A percentile compares a stretch with the other conserved stretches of the same genome.
Conservation (phyloP, 35 echinoderm and acorn worm genomes). For the Ophioderma brevispina region DNA sequence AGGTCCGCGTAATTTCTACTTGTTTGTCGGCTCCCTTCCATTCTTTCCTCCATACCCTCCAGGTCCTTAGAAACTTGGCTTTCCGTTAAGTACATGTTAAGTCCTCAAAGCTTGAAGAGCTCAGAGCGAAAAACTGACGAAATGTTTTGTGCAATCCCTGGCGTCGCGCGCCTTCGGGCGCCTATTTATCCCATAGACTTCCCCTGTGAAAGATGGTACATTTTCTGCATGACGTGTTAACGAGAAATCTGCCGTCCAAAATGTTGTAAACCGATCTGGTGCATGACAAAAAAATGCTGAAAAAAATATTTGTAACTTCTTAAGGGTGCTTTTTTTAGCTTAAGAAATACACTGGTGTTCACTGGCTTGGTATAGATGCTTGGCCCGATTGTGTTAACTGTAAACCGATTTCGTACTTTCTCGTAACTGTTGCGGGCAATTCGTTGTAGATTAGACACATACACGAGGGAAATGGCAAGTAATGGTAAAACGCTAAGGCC, state of each 20-base stretch:
- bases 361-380: too few species aligned
- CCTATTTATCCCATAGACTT: neutral
- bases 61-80: neutral
- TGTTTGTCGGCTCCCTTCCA: neutral
- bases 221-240: too few species aligned
- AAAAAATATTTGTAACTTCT: too few species aligned
- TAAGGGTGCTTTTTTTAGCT: too few species aligned
- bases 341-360: too few species aligned
- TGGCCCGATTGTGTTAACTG: neutral
- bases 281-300: too few species aligned
- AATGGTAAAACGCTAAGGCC: slow-evolving; percentile 6
- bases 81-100: neutral
- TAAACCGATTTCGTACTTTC: neutral
- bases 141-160: neutral
- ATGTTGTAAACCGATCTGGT: too few species aligned
- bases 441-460: neutral
- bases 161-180: neutral
- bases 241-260: too few species aligned
- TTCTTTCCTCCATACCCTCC: neutral
- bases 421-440: slow-evolving; percentile 2
- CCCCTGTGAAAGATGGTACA: neutral
- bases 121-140: neutral
- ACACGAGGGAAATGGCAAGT: neutral
- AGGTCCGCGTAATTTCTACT: neutral
- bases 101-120: neutral